phyloP scores from a whole-genome alignment of 2,888 invertebrate genomes.

The Altica lythri region DNA sequence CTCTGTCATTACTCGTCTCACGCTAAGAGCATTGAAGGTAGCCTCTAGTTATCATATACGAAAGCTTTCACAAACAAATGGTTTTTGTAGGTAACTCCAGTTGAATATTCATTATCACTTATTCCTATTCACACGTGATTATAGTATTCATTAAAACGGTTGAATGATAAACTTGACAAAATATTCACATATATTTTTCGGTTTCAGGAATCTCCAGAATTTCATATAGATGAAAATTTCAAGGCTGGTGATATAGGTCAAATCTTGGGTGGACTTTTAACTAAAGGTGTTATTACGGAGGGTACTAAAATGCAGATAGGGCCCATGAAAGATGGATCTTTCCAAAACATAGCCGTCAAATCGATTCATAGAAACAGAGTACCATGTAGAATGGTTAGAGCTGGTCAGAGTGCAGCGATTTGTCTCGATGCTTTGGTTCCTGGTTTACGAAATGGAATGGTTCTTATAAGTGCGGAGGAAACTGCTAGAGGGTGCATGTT shows the following conservation, averaged over 20 bases:
- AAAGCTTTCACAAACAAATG: too few species aligned
- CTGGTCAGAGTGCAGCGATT: conserved; percentile 88
- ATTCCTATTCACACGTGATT: too few species aligned
- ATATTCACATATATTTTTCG: too few species aligned
- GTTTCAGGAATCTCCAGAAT: conserved; percentile 73
- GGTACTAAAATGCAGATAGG: conserved; percentile 78
- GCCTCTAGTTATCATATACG: too few species aligned
- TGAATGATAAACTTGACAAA: too few species aligned
- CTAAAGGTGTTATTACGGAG: conserved; percentile 84
- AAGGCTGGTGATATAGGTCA: conserved; percentile 82
- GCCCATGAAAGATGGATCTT: conserved; percentile 78
- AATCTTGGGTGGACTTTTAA: conserved; percentile 83
- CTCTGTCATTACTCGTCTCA: too few species aligned
- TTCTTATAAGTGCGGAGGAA: conserved; percentile 65
- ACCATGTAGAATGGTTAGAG: conserved; percentile 83
- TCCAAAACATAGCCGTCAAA: conserved; percentile 76
- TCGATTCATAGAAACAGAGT: conserved; percentile 92
- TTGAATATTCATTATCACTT: too few species aligned
- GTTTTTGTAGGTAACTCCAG: too few species aligned
- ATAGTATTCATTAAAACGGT: too few species aligned
- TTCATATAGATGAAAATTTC: conserved; percentile 95
- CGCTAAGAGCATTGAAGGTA: too few species aligned
- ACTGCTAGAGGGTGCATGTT: conserved; percentile 65
- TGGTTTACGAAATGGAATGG: conserved; percentile 81
- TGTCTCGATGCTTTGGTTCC: conserved; percentile 69